Base-by-base conservation (phyloP, 2,888 invertebrate species). In the Phortica magna region DNA sequence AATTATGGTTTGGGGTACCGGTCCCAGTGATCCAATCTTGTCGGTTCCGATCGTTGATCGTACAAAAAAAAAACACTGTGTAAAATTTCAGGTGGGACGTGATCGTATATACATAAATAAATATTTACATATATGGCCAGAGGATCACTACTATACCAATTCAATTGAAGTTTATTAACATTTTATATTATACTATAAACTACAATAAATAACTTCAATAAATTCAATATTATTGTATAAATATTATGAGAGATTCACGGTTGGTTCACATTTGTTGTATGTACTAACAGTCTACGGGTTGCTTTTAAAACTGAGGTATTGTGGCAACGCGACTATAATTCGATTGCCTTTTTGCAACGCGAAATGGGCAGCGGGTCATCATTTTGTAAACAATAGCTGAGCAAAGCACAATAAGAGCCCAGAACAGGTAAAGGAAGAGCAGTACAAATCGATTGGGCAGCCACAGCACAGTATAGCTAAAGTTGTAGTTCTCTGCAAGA, bases 311-410 rank as follows among this genome's bases (percentile, higher is more conserved):
- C 81, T 92, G 90, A 88, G 91, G 90, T 90, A 90, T 86, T 77
- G 82, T 83, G 76, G 89, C 86, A 80, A 85, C 84, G 77, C 89
- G 85, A 81, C 83, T 87, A 79, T 88, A 90, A 74, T 83, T 78
- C 73, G 83, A 79, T 81, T 90, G 89, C 70, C 90, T 84, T 81
- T 90, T 91, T 83, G 88, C 88, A 79, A 90, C 88, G 77, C 90
- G 90, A 83, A 88, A 91, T 55, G 91, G 91, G 72, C 91, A 91
- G n/a, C 91, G 89, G 12, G 89, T 90, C 90, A 91, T 90, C 91
- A 91, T 90, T 61, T 88, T 90, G 76, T 89, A 89, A 55, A 91
- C 87, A 22, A 89, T 79, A 55, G 83, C 83, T 12, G 87, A 80
- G 59, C 91, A 89, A 10, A 88, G 78, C 6, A 88, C 84, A 78